Evolutionary conservation across 2,113 vertebrate species (phyloP).

Genomic region (Falco punctatus): DNA sequence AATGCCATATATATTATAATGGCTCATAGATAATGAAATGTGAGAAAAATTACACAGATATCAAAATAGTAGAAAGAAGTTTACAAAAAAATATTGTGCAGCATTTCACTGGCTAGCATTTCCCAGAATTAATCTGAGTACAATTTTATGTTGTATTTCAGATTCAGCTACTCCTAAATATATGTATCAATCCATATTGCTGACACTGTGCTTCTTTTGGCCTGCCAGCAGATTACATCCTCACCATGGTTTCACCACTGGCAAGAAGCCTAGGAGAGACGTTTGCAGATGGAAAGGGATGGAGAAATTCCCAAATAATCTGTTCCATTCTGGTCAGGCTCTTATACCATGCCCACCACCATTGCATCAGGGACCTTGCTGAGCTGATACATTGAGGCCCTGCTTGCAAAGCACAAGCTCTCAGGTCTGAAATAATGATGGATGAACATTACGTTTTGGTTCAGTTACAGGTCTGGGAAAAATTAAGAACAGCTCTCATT

Average conservation of each 20-base stretch:
- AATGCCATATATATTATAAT: background rate
- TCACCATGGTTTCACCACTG: slow-evolving; percentile 19
- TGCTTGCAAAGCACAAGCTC: slow-evolving; percentile 30
- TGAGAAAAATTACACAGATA: background rate
- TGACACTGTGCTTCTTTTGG: slow-evolving; percentile 40
- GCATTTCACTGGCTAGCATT: background rate
- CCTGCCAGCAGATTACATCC: slow-evolving; percentile 20
- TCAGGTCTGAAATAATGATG: slow-evolving; percentile 50
- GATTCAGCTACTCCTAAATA: background rate
- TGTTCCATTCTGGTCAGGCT: slow-evolving; percentile 46
- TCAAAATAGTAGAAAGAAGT: background rate
- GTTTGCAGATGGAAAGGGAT: slow-evolving; percentile 54
- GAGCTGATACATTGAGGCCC: background rate
- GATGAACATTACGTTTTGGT: slow-evolving; percentile 56
- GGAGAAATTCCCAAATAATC: slow-evolving; percentile 64
- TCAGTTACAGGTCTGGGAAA: slow-evolving; percentile 57
- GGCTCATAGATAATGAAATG: background rate
- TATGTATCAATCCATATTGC: background rate
- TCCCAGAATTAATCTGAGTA: background rate
- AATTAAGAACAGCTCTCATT: slow-evolving; percentile 24
- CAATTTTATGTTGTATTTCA: background rate
- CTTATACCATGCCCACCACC: background rate
- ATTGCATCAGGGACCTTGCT: slow-evolving; percentile 6
- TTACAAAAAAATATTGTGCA: background rate
- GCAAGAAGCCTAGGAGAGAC: slow-evolving; percentile 52